Percentiles rank a stretch among this genome's conserved stretches.
These are phyloP conservation scores for Trochalopteron elliotii DNA, from an alignment of 2,113 vertebrate species.

Conservation along the genomic window DNA sequence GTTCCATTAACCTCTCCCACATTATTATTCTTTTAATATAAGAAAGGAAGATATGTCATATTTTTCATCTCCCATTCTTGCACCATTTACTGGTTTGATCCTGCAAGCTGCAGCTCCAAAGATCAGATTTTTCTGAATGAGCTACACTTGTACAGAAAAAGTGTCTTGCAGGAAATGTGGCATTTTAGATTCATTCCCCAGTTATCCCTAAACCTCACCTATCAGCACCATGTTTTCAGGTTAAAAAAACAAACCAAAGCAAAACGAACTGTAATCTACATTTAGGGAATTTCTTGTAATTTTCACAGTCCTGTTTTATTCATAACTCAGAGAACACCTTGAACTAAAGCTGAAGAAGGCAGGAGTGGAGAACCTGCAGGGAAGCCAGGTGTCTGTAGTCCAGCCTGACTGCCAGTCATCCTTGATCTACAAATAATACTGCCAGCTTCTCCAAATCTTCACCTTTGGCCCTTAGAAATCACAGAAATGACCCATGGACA, in stretches of 20 bases:
- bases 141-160: neutral
- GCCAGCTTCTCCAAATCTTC: neutral
- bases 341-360: neutral
- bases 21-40: neutral
- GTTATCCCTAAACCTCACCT: neutral
- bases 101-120: neutral
- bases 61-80: neutral
- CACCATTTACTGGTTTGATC: neutral
- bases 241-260: neutral
- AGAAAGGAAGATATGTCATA: neutral
- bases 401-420: neutral
- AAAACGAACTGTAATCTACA: neutral
- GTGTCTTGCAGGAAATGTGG: neutral
- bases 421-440: neutral
- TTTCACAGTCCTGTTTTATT: neutral
- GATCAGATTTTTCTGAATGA: neutral
- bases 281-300: neutral
- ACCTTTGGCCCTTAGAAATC: neutral
- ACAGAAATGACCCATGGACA: neutral
- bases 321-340: neutral
- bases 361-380: neutral
- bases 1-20: neutral
- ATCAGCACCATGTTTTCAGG: neutral
- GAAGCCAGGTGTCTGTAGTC: neutral
- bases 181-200: neutral